phyloP scores from a whole-genome alignment of 2,888 invertebrate species.

The Pocota personata region DNA sequence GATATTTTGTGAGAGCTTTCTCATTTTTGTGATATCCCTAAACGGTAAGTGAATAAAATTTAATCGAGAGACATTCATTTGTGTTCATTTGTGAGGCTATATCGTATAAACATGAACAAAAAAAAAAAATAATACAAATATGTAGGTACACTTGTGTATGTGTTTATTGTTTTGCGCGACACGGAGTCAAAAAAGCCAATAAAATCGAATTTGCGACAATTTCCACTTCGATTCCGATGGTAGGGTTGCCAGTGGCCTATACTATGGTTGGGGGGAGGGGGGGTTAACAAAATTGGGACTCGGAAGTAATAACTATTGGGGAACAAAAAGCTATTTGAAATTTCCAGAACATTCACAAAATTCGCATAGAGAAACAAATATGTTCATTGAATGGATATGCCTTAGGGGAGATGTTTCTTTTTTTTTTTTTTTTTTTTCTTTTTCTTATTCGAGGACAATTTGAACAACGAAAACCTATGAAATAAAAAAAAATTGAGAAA shows the following conservation, averaged over 20 bases:
- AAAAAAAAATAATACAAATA: background rate
- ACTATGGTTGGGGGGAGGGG: background rate
- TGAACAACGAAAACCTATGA: slow-evolving; percentile 13
- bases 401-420: slow-evolving; percentile 15
- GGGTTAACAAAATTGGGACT: background rate
- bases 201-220: slow-evolving; percentile 55
- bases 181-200: slow-evolving; percentile 36
- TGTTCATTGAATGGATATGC: slow-evolving; percentile 40
- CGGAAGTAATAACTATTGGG: slow-evolving; percentile 40
- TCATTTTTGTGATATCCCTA: slow-evolving; percentile 73
- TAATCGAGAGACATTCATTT: slow-evolving; percentile 42
- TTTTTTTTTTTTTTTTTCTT: background rate
- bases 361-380: slow-evolving; percentile 26
- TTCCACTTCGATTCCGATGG: slow-evolving; percentile 37
- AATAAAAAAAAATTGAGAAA: background rate
- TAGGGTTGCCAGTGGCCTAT: slow-evolving; percentile 20
- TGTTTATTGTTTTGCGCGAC: slow-evolving; percentile 3
- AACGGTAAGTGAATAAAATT: slow-evolving; percentile 73
- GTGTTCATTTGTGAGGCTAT: slow-evolving; percentile 15
- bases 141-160: background rate
- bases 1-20: slow-evolving; percentile 71
- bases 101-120: background rate
- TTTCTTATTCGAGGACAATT: slow-evolving; percentile 24
- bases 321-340: slow-evolving; percentile 27
- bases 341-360: slow-evolving; percentile 33